phyloP scores from a whole-genome alignment of 2,113 vertebrate genomes.

The Apodemus speciosus region DNA sequence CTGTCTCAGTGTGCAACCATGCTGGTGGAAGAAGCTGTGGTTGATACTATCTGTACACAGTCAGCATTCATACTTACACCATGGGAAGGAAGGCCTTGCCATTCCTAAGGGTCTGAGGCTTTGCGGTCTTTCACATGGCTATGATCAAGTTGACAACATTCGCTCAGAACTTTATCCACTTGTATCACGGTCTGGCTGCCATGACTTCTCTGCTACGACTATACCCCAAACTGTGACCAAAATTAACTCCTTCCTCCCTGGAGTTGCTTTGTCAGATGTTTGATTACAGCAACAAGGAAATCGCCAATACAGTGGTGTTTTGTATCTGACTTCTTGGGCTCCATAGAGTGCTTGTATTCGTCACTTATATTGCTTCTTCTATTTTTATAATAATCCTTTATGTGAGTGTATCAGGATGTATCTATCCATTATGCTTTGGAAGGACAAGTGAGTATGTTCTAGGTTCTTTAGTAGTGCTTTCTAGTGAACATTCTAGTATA shows the following conservation, averaged over 20 bases:
- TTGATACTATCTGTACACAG: not conserved
- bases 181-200: not conserved
- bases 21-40: not conserved
- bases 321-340: not conserved
- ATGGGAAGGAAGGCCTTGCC: not conserved
- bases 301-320: not conserved
- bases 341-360: not conserved
- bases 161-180: not conserved
- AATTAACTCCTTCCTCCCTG: not conserved
- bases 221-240: not conserved
- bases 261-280: not conserved
- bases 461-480: not conserved
- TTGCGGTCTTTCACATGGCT: not conserved
- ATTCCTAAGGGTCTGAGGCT: not conserved
- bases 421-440: not conserved
- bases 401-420: not conserved
- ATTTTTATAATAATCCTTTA: not conserved
- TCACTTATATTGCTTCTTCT: not conserved
- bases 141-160: not conserved
- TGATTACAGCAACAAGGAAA: not conserved
- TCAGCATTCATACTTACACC: too few species aligned
- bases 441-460: not conserved
- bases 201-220: not conserved
- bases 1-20: not conserved
- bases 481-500: not conserved